Evolutionary conservation across 2,888 invertebrate genomes (phyloP).

Genomic region (Elgonia sp.): DNA sequence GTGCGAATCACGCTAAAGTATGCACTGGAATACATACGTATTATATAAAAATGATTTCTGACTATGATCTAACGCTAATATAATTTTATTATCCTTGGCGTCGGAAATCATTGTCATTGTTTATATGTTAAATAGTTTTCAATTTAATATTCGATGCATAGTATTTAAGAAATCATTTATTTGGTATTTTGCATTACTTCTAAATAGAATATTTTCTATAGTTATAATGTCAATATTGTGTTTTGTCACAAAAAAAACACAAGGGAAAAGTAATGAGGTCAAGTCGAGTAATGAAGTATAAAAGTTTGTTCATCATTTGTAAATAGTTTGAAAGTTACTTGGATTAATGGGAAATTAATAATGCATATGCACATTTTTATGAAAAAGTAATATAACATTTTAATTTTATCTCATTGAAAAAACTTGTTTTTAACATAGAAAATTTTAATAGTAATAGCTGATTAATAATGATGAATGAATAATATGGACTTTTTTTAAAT

Average conservation of each 20-base stretch:
- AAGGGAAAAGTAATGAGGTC: conserved; percentile 25
- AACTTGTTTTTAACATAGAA: not conserved
- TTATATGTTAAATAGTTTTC: conserved; percentile 19
- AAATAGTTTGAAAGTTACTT: too few species aligned
- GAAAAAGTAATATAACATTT: too few species aligned
- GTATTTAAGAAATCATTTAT: conserved; percentile 50
- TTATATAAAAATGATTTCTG: conserved; percentile 61
- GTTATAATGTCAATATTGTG: conserved; percentile 22
- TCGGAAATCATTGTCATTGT: conserved; percentile 36
- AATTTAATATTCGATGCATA: conserved; percentile 56
- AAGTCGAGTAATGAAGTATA: not conserved
- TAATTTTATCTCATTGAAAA: too few species aligned
- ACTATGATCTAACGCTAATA: conserved; percentile 55
- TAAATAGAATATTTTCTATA: conserved; percentile 49
- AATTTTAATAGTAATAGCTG: too few species aligned
- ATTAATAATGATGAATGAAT: too few species aligned
- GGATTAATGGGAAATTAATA: too few species aligned
- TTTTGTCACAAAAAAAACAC: conserved; percentile 15
- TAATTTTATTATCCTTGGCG: conserved; percentile 39
- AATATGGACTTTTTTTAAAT: too few species aligned
- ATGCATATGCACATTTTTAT: too few species aligned
- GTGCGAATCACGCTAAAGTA: conserved; percentile 55
- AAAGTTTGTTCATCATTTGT: too few species aligned
- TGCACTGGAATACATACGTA: conserved; percentile 45
- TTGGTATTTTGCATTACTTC: conserved; percentile 54